These are phyloP conservation scores for Typhlichthys eigenmanni DNA, from an alignment of 2,797 vertebrate species.

Conservation along the genomic window DNA sequence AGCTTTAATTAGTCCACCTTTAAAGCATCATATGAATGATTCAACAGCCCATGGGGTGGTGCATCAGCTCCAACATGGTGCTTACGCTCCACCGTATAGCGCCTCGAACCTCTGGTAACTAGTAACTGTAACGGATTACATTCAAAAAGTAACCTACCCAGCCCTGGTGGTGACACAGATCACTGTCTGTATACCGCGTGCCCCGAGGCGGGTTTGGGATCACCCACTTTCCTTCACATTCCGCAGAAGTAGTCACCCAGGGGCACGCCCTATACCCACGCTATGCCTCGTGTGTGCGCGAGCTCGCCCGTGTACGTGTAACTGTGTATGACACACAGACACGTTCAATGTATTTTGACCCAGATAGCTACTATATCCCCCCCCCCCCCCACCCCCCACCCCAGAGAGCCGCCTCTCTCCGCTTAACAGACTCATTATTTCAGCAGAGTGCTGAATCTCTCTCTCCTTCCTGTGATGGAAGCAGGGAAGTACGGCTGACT, in stretches of 20 bases:
- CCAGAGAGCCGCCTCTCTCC: conserved; percentile 61
- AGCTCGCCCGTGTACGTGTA: background rate
- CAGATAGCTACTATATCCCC: conserved; percentile 63
- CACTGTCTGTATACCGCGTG: background rate
- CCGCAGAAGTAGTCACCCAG: conserved; percentile 32
- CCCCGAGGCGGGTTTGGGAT: conserved; percentile 54
- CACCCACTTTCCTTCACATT: conserved; percentile 49
- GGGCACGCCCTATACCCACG: conserved; percentile 35
- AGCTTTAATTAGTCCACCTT: no score
- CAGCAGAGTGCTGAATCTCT: conserved; percentile 58
- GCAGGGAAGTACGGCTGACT: background rate
- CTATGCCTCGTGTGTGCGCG: conserved; percentile 47
- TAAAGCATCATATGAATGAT: no score
- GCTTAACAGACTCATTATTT: conserved; percentile 68
- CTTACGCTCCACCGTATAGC: background rate
- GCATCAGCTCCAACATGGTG: background rate
- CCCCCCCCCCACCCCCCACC: conserved; percentile 59
- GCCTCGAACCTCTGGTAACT: background rate
- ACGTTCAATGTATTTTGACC: conserved; percentile 48
- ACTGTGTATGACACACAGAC: conserved; percentile 30
- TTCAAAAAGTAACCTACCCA: no score
- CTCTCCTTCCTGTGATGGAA: conserved; percentile 22
- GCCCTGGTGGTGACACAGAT: no score
- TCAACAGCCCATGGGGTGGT: no score
- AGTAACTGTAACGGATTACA: no score